Conservation (phyloP, 2,113 vertebrate genomes). For the Istiophorus platypterus region DNA sequence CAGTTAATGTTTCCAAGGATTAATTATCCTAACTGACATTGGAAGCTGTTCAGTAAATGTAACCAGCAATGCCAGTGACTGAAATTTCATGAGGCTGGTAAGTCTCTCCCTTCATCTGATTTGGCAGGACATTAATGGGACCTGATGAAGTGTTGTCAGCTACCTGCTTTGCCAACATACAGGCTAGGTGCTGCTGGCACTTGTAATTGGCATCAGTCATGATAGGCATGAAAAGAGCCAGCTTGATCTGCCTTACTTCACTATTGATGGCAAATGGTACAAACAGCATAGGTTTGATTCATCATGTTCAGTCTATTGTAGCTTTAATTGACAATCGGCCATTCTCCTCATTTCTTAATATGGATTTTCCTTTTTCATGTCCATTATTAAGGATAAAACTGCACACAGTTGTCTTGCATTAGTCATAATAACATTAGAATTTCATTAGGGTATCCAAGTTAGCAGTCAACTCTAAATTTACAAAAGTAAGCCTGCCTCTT, state of each 20-base stretch:
- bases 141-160: slow-evolving; percentile 49
- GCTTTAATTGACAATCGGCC: not conserved
- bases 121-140: slow-evolving; percentile 52
- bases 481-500: not conserved
- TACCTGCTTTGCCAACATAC: slow-evolving; percentile 50
- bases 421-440: not conserved
- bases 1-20: not conserved
- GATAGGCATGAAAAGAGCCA: slow-evolving; percentile 20
- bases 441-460: not conserved
- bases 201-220: slow-evolving; percentile 40
- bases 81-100: slow-evolving; percentile 11
- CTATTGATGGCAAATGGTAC: slow-evolving; percentile 28
- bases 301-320: slow-evolving; percentile 12
- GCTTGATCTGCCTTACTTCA: slow-evolving; percentile 33
- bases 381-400: not conserved
- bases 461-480: not conserved
- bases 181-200: slow-evolving; percentile 39
- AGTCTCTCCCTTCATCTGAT: slow-evolving; percentile 36
- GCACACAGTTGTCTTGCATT: not conserved
- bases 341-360: not conserved
- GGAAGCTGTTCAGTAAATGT: slow-evolving; percentile 33
- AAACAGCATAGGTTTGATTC: slow-evolving; percentile 10
- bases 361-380: not conserved
- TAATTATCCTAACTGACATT: not conserved
- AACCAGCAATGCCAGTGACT: slow-evolving; percentile 21